Evolutionary conservation across 2,888 invertebrate species (phyloP), one percentile per base, ranked within the genome.

Genomic region (Formica aserva): DNA sequence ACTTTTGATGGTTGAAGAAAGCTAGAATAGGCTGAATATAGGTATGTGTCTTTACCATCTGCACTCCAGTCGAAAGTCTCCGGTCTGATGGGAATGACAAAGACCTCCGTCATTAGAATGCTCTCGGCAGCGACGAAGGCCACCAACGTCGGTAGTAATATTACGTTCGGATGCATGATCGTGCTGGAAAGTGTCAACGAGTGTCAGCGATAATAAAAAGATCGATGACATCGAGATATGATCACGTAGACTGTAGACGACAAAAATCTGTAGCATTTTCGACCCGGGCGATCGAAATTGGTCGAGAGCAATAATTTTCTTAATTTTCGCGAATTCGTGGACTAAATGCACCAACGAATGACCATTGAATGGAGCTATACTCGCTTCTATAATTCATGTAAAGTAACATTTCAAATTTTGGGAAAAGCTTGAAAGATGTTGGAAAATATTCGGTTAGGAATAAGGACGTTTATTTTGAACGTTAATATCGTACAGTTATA

Each of bases 61-160:
- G 96, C 96, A 13, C 97, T 97, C 98, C 98, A 98, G 94, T 98
- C 97, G 93, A 98, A 98, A 93, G 97, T 95, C 89, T 96, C 96
- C 0, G 98, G 97, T 88, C 97, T 97, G 92, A 98, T 96, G 89
- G 97, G 96, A 93, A 97, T 97, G 52, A 97, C 96, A 95, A 98
- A 98, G 93, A 98, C 97, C 95, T 98, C 97, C 0, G 97, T 97
- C 94, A 96, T 96, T 62, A 96, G 95, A 15, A 97, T 96, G 94
- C 96, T 96, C 93, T 95, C 95, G 60, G 93, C 88, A 84, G 55
- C 55, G 41, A 63, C 80, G 78, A 88, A 77, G 82, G 85, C 67
- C 82, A 76, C 41, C 67, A 77, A 48, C 9, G 66, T 72, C 62
- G 72, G 65, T 65, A 85, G 76, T 67, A 83, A 69, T 67, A 76